phyloP scores from a whole-genome alignment of 2,113 vertebrate genomes.

The Theropithecus gelada region DNA sequence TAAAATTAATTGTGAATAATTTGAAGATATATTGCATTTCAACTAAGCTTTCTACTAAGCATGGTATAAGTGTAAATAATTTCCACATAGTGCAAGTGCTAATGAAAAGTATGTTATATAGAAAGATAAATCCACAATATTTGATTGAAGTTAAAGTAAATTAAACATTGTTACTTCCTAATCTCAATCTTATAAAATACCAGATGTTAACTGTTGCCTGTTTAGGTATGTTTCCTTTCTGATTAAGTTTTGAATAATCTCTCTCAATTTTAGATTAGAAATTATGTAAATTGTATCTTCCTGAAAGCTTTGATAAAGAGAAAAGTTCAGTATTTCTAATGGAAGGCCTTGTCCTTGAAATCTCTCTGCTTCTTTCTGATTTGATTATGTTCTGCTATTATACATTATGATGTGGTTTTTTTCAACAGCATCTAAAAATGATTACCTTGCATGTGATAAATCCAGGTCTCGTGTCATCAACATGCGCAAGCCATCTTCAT shows the following conservation, averaged over 20 bases:
- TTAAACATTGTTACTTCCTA: slow-evolving; percentile 22
- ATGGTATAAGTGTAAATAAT: not conserved
- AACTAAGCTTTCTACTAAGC: slow-evolving; percentile 14
- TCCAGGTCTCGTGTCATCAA: slow-evolving; percentile 96
- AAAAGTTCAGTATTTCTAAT: not conserved
- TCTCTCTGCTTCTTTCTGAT: not conserved
- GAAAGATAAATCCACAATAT: slow-evolving; percentile 2
- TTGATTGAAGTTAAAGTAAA: slow-evolving; percentile 21
- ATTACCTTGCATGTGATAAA: slow-evolving; percentile 96
- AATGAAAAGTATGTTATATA: not conserved
- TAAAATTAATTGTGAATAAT: slow-evolving; percentile 42
- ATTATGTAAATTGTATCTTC: slow-evolving; percentile 14
- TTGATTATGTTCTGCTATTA: not conserved
- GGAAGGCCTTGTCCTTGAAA: not conserved
- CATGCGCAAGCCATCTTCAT: slow-evolving; percentile 97
- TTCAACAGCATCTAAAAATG: slow-evolving; percentile 43
- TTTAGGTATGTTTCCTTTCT: slow-evolving; percentile 27
- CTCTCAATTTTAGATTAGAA: not conserved
- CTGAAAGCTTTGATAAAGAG: not conserved
- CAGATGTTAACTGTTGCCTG: not conserved
- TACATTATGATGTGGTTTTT: slow-evolving; percentile 12
- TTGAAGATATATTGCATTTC: not conserved
- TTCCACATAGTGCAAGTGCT: not conserved
- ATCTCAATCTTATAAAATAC: not conserved
- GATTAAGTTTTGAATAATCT: not conserved